These are phyloP conservation scores for Aphelocoma californica DNA, from an alignment of 2,797 vertebrate species.

Conservation along the genomic window DNA sequence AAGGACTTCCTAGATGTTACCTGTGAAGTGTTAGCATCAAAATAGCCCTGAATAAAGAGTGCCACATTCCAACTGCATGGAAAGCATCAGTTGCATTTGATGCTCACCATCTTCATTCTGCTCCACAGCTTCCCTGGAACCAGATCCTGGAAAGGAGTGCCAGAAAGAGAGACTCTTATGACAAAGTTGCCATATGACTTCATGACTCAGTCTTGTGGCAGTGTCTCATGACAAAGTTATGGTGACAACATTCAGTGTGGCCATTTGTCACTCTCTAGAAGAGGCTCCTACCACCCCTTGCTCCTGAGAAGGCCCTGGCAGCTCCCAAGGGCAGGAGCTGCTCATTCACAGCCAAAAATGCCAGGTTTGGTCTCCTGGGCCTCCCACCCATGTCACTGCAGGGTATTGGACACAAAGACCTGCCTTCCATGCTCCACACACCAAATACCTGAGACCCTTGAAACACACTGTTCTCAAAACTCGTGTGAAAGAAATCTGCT, in stretches of 20 bases:
- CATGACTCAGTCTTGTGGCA: background rate
- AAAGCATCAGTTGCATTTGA: background rate
- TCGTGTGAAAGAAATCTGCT: background rate
- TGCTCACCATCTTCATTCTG: background rate
- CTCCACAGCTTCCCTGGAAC: background rate
- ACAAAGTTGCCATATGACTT: background rate
- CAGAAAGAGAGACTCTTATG: background rate
- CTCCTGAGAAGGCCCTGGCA: background rate
- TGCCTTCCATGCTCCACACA: background rate
- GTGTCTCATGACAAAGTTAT: background rate
- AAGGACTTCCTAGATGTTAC: background rate
- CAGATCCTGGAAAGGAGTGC: background rate
- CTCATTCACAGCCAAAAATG: background rate
- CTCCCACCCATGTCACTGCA: background rate
- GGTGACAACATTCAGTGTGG: background rate
- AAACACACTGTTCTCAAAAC: background rate
- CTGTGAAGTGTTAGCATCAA: background rate
- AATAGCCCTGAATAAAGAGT: background rate
- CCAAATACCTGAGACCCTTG: background rate
- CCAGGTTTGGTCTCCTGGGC: background rate
- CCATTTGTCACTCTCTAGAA: conserved; percentile 49
- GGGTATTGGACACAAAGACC: rapidly evolving
- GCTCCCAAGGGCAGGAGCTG: background rate
- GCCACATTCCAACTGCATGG: background rate
- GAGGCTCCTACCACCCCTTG: background rate